A percentile compares a stretch with the other conserved stretches of the same genome.
phyloP scores from a whole-genome alignment of 2,888 invertebrate genomes.

The Hirtodrosophila alboralis region DNA sequence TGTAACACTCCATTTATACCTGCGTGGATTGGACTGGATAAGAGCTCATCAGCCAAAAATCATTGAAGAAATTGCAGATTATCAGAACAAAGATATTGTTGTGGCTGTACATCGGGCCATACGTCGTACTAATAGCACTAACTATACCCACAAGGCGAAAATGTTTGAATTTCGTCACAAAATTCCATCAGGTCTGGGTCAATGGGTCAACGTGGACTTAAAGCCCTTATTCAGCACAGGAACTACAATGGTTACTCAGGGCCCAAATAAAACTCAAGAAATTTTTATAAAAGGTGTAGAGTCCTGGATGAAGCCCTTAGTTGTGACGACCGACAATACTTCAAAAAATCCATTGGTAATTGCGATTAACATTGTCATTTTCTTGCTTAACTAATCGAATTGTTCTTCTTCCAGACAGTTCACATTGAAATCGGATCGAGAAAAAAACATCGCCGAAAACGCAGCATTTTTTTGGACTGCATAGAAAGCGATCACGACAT shows the following conservation, averaged over 20 bases:
- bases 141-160: constrained; percentile 77
- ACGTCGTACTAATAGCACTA: constrained; percentile 71
- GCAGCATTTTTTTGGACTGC: constrained; percentile 93
- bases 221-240: constrained; percentile 87
- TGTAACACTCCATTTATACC: constrained; percentile 80
- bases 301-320: constrained; percentile 87
- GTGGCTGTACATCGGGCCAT: constrained; percentile 79
- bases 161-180: constrained; percentile 76
- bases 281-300: constrained; percentile 90
- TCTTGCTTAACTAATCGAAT: neutral
- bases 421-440: constrained; percentile 83
- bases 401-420: constrained; percentile 71
- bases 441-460: constrained; percentile 86
- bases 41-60: constrained; percentile 69
- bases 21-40: constrained; percentile 82
- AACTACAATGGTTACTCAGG: constrained; percentile 80
- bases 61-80: constrained; percentile 37
- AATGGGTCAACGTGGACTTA: constrained; percentile 90
- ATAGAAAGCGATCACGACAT: constrained; percentile 89
- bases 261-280: constrained; percentile 88
- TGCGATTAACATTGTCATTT: too few species aligned
- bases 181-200: constrained; percentile 81
- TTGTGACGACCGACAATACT: constrained; percentile 86
- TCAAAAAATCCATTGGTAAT: constrained; percentile 84
- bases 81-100: constrained; percentile 66